These are phyloP conservation scores for Struthidea cinerea DNA, from an alignment of 2,113 vertebrate species.

Conservation along the genomic window DNA sequence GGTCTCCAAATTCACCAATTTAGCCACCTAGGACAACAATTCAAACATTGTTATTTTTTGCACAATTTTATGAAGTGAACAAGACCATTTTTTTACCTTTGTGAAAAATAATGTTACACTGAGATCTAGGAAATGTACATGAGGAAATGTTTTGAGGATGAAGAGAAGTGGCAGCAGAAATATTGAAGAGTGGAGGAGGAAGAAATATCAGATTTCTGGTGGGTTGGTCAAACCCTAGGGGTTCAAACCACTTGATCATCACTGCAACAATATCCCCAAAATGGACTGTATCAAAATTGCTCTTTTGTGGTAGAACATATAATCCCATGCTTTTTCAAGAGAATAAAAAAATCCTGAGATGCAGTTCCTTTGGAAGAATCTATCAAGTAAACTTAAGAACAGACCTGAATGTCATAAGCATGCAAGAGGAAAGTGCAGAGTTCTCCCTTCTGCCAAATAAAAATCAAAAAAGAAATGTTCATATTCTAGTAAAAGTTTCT, in stretches of 20 bases:
- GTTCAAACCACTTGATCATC: background rate
- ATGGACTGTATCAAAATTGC: background rate
- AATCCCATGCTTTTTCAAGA: background rate
- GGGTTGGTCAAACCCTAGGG: background rate
- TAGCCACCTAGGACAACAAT: background rate
- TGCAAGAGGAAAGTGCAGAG: background rate
- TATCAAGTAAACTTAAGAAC: background rate
- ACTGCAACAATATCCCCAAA: background rate
- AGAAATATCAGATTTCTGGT: background rate
- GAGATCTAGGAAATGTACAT: background rate
- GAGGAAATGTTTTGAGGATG: background rate
- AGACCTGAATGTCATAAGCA: background rate
- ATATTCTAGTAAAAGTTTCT: background rate
- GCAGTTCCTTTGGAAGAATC: background rate
- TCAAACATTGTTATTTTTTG: background rate
- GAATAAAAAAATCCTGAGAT: background rate
- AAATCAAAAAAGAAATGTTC: background rate
- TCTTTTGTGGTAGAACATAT: background rate
- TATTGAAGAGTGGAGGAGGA: background rate
- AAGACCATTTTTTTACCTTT: background rate
- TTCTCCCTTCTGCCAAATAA: background rate
- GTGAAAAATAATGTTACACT: background rate
- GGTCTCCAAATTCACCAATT: background rate
- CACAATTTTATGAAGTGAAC: background rate
- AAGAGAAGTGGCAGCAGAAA: background rate